phyloP scores from a whole-genome alignment of 2,888 invertebrate species.

The Pristionchus maxplancki region DNA sequence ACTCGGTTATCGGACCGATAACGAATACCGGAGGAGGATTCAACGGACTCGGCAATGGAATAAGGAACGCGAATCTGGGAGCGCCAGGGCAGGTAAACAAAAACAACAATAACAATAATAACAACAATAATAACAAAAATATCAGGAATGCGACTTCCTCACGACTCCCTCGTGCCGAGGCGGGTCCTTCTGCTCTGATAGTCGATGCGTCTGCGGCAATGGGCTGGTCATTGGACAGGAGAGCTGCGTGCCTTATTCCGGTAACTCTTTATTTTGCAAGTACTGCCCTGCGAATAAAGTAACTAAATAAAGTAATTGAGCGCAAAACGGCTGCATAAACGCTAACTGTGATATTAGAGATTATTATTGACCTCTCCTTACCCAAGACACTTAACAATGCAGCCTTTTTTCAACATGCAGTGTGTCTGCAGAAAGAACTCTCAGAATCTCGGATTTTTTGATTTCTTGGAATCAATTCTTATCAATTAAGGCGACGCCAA shows the following conservation, averaged over 20 bases:
- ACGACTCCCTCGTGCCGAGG: conserved; percentile 60
- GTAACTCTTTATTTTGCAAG: background rate
- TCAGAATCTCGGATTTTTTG: no score
- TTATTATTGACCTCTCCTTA: no score
- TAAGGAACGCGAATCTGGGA: conserved; percentile 16
- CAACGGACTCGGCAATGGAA: background rate
- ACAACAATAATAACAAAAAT: background rate
- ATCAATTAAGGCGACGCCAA: conserved; percentile 59
- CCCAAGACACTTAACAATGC: no score
- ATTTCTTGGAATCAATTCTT: no score
- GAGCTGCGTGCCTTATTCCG: conserved; percentile 51
- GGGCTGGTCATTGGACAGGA: conserved; percentile 53
- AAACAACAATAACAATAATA: no score
- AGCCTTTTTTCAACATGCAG: no score
- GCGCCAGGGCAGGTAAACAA: conserved; percentile 35
- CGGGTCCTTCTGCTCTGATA: conserved; percentile 62
- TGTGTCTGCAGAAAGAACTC: no score
- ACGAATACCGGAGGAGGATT: background rate
- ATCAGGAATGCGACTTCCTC: conserved; percentile 62
- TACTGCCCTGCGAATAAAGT: no score
- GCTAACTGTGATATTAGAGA: no score
- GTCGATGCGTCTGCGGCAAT: conserved; percentile 63
- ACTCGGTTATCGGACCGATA: conserved; percentile 26
- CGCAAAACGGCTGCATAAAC: no score
- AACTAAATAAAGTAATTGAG: no score